phyloP scores from a whole-genome alignment of 2,113 vertebrate species.

The Podiceps cristatus region DNA sequence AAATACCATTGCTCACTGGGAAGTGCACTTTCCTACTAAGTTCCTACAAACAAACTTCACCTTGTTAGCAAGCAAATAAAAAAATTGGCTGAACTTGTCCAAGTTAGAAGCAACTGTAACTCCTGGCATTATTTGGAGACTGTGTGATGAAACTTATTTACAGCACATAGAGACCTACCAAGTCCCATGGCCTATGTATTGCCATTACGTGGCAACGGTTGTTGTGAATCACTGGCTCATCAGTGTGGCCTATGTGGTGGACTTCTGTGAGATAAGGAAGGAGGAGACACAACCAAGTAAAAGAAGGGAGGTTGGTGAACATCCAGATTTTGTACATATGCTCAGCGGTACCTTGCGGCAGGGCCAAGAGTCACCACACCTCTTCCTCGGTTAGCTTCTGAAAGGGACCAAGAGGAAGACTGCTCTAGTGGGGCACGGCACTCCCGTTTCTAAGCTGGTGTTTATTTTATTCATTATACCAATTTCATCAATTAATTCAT shows the following conservation, averaged over 20 bases:
- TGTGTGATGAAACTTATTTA: neutral
- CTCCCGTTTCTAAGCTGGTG: neutral
- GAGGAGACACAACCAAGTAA: neutral
- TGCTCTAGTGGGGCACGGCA: neutral
- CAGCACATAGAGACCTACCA: constrained; percentile 2
- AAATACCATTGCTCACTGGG: neutral
- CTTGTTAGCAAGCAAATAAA: constrained; percentile 21
- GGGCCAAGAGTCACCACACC: neutral
- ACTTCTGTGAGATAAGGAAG: neutral
- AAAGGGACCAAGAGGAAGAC: neutral
- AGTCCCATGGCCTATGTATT: constrained; percentile 28
- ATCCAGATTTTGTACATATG: neutral
- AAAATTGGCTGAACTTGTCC: neutral
- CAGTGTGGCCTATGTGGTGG: neutral
- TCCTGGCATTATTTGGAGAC: neutral
- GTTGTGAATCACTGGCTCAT: neutral
- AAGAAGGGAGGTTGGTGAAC: neutral
- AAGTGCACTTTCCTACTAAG: neutral
- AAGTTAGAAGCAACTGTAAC: neutral
- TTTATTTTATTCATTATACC: neutral
- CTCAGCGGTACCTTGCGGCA: neutral
- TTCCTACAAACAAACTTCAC: neutral
- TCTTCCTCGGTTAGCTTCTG: neutral
- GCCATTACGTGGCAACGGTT: constrained; percentile 10
- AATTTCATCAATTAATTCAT: neutral